Conservation (phyloP, 2,113 vertebrate species). For the Carollia perspicillata region DNA sequence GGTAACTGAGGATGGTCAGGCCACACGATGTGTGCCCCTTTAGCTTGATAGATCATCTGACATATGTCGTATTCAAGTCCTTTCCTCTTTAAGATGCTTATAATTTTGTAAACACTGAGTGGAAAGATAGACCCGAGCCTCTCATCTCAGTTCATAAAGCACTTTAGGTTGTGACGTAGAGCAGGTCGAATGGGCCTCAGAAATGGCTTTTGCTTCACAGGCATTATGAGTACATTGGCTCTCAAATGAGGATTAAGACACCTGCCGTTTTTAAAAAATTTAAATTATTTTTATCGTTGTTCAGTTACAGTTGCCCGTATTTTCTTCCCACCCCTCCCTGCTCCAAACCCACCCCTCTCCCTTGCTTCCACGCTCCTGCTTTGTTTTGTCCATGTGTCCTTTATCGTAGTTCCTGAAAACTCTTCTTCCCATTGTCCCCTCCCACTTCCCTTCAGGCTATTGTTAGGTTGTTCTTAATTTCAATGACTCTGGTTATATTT, state of each 20-base stretch:
- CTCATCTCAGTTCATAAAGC: not conserved
- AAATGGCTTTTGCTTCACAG: not conserved
- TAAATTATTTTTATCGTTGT: no score
- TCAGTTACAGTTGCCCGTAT: no score
- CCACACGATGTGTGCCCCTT: fast-evolving
- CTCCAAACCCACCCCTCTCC: no score
- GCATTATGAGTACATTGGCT: not conserved
- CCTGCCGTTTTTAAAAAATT: fast-evolving
- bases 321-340: no score
- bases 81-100: not conserved
- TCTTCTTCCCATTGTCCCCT: no score
- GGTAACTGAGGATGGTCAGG: not conserved
- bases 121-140: not conserved
- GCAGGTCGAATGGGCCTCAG: not conserved
- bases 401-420: no score
- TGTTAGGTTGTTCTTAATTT: no score
- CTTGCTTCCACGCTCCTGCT: no score
- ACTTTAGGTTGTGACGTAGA: not conserved
- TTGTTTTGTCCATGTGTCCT: no score
- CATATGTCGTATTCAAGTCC: not conserved
- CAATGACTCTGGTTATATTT: no score
- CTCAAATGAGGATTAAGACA: not conserved
- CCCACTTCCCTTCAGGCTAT: no score
- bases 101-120: not conserved
- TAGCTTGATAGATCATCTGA: not conserved